Evolutionary conservation across 1,140 invertebrate species (phyloP).

Genomic region (Drosophila arawakana): DNA sequence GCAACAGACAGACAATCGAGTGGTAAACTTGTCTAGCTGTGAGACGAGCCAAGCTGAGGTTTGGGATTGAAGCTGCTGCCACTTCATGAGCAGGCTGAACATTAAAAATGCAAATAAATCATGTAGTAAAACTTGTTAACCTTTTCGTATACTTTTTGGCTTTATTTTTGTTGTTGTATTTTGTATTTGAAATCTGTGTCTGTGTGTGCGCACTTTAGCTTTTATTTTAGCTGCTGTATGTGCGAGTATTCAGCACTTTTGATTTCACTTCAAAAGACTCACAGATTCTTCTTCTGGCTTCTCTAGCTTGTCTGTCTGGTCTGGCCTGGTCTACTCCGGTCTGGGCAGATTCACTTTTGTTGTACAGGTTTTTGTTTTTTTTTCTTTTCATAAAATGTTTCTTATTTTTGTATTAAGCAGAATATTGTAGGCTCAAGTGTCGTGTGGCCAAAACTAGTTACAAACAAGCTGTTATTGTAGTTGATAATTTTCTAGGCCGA

Average conservation of each 20-base stretch:
- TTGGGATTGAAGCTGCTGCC: constrained; percentile 31
- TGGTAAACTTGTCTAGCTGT: constrained; percentile 67
- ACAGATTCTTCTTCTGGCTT: constrained; percentile 52
- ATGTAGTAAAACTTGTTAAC: constrained; percentile 83
- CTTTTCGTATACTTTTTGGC: constrained; percentile 66
- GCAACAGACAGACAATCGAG: constrained; percentile 31
- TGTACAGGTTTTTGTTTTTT: constrained; percentile 47
- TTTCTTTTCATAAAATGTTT: constrained; percentile 22
- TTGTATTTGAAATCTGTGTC: constrained; percentile 22
- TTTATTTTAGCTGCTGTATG: constrained; percentile 43
- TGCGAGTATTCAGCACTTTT: constrained; percentile 70
- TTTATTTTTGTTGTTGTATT: constrained; percentile 10
- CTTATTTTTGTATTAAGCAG: constrained; percentile 49
- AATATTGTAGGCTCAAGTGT: constrained; percentile 78
- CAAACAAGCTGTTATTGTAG: constrained; percentile 42
- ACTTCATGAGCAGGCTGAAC: constrained; percentile 47
- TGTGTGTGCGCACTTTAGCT: constrained; percentile 44
- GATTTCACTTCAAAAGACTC: constrained; percentile 69
- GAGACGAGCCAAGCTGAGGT: constrained; percentile 22
- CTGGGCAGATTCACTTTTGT: constrained; percentile 74
- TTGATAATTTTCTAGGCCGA: constrained; percentile 68
- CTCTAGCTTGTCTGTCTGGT: constrained; percentile 7
- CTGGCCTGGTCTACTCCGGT: constrained; percentile 12
- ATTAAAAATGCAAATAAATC: constrained; percentile 83
- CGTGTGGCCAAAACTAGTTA: constrained; percentile 64